Percentiles rank a stretch among this genome's conserved stretches.
Conservation (phyloP, 2,113 vertebrate species). For the Callipepla squamata region DNA sequence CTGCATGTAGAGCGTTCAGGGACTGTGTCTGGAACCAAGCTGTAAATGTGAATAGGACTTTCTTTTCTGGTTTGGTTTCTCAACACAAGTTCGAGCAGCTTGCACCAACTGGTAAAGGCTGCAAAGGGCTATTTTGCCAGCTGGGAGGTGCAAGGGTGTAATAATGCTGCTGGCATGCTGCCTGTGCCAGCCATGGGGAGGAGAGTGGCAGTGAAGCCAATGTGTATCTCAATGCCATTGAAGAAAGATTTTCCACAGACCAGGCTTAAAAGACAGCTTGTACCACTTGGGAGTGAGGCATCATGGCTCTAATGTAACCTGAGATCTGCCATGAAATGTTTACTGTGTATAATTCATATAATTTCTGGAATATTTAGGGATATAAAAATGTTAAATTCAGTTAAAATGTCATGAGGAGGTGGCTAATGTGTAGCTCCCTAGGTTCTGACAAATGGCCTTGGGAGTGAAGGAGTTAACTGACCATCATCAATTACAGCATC, state of each 20-base stretch:
- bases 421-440: not conserved
- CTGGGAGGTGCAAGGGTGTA: slow-evolving; percentile 66
- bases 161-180: slow-evolving; percentile 57
- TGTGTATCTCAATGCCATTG: slow-evolving; percentile 14
- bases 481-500: slow-evolving; percentile 80
- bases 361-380: too few relatives aligned
- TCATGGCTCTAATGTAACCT: not conserved
- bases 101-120: slow-evolving; percentile 74
- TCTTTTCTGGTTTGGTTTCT: slow-evolving; percentile 63
- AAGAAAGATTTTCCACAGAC: slow-evolving; percentile 11
- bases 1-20: not conserved
- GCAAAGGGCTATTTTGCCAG: slow-evolving; percentile 69
- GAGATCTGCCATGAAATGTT: slow-evolving; percentile 22
- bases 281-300: slow-evolving; percentile 20
- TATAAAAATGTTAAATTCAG: not conserved
- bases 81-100: slow-evolving; percentile 72
- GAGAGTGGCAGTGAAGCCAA: slow-evolving; percentile 38
- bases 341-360: not conserved
- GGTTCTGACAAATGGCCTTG: not conserved
- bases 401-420: not conserved
- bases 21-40: slow-evolving; percentile 49
- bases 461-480: slow-evolving; percentile 77
- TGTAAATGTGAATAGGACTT: slow-evolving; percentile 71
- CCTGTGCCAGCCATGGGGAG: slow-evolving; percentile 59
- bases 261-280: slow-evolving; percentile 63